phyloP scores from a whole-genome alignment of 2,888 invertebrate genomes.

The Cheilosia scutellata region DNA sequence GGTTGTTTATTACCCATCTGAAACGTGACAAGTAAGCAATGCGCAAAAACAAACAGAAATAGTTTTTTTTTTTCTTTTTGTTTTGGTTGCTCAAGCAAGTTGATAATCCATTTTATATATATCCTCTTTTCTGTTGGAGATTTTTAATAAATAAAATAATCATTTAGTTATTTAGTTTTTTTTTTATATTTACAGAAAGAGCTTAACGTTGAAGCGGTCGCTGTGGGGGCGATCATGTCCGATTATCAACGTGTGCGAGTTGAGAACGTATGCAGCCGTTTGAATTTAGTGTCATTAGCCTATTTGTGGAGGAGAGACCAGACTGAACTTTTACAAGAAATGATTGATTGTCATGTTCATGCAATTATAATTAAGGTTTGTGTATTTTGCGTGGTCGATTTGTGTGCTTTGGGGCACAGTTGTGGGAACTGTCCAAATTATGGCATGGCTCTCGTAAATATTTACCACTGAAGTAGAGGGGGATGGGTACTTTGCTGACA shows the following conservation, averaged over 20 bases:
- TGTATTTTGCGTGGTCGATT: background rate
- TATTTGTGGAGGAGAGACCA: constrained; percentile 99
- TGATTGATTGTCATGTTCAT: constrained; percentile 96
- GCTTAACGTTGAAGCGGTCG: constrained; percentile 94
- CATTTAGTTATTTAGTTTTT: constrained; percentile 19
- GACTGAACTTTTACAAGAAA: constrained; percentile 96
- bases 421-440: too few species aligned
- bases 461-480: too few species aligned
- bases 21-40: background rate
- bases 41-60: background rate
- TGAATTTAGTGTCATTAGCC: constrained; percentile 94
- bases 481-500: too few species aligned
- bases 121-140: background rate
- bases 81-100: constrained; percentile 9
- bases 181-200: constrained; percentile 83
- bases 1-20: background rate
- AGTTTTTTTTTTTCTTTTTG: constrained; percentile 4
- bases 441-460: too few species aligned
- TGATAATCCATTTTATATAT: constrained; percentile 3
- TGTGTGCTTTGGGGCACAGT: background rate
- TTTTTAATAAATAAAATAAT: constrained; percentile 3
- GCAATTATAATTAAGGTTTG: constrained; percentile 97
- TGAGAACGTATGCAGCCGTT: constrained; percentile 98
- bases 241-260: constrained; percentile 99
- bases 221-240: constrained; percentile 98